Percentiles rank a stretch among this genome's conserved stretches.
Conservation (phyloP, 2,888 invertebrate species). For the Dolichomitus sp. region DNA sequence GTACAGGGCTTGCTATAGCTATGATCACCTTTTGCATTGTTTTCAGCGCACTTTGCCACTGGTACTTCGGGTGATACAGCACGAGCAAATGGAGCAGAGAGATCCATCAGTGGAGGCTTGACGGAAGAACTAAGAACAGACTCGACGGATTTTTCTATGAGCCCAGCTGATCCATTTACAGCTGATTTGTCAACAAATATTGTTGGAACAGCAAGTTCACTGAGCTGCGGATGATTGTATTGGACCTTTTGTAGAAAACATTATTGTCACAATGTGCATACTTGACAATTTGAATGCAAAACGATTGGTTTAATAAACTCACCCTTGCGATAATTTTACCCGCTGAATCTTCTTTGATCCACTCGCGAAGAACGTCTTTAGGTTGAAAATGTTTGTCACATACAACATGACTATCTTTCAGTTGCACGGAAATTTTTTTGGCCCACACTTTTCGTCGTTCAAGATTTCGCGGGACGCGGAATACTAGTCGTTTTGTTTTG, state of each 20-base stretch:
- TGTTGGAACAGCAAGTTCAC: too few relatives aligned
- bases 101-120: too few relatives aligned
- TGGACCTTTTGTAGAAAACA: constrained; percentile 12
- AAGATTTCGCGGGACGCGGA: constrained; percentile 19
- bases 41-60: too few relatives aligned
- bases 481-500: constrained; percentile 16
- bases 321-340: constrained; percentile 36
- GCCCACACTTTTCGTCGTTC: constrained; percentile 16
- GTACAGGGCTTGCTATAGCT: too few relatives aligned
- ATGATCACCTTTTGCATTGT: too few relatives aligned
- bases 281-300: too few relatives aligned
- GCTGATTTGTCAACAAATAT: background rate
- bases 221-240: constrained; percentile 10
- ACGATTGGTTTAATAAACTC: constrained; percentile 10
- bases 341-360: constrained; percentile 19
- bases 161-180: too few relatives aligned
- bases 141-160: too few relatives aligned
- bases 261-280: background rate
- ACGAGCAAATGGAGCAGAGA: too few relatives aligned
- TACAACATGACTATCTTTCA: constrained; percentile 24
- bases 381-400: constrained; percentile 49
- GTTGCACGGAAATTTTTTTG: constrained; percentile 31
- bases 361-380: constrained; percentile 19
- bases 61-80: too few relatives aligned
- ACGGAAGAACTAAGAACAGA: too few relatives aligned